Base-by-base conservation (phyloP, 2,797 vertebrate species). In the Distichodus sexfasciatus region DNA sequence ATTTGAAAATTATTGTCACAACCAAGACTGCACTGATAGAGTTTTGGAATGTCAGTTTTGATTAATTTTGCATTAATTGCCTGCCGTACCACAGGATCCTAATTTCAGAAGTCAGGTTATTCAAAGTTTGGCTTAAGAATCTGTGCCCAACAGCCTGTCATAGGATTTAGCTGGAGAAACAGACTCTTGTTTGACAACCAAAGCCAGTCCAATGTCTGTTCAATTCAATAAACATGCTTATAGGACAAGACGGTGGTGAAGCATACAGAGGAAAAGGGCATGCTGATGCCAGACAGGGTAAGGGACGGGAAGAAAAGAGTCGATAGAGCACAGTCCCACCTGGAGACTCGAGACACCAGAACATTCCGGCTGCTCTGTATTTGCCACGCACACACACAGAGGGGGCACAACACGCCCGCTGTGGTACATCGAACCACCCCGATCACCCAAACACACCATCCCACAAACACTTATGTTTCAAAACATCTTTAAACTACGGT, bases 301-400 rank as follows among this genome's bases (percentile, higher is more conserved):
- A 1, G n/a, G 4, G 28, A 17, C 19, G 28, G 29, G 36, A 21
- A 21, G 57, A 21, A 57, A 31, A 12, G 43, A 36, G 24, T 74
- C 72, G 26, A 74, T 74, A 69, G 59, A 40, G 8, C 54, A 11
- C 83, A 88, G 85, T 80, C 81, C 88, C 87, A 86, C 88, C 87
- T 83, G 85, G 82, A 83, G 84, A 85, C 46, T 10, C 7, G 17
- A 31, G 36, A 12, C 5, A 17, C 63, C 15, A 28, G 72, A 74
- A 74, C 65, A 74, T 75, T 65, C 58, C 53, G 35, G 29, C 47
- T 60, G 36, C 21, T 51, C 53, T 14, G 38, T 38, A 21, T 60
- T 65, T 47, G 38, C 58, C 67, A 75, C 73, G 59, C 23, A 46
- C 38, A 9, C 51, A 59, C 61, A 36, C 67, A 41, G 65, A 57